Conservation (phyloP, 2,113 vertebrate genomes). For the Hyla sarda region DNA sequence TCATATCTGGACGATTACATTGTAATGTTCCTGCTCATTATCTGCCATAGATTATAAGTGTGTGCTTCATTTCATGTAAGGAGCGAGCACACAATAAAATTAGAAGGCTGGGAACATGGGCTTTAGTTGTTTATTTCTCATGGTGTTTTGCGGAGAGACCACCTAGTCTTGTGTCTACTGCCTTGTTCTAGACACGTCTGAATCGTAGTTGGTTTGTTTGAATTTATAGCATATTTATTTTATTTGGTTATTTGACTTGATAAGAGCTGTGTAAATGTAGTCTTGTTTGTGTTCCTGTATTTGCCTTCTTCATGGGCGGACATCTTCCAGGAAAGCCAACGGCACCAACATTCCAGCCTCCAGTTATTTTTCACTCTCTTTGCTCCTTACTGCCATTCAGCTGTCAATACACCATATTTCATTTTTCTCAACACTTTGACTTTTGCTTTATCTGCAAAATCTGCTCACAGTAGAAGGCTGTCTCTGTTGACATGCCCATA, state of each 20-base stretch:
- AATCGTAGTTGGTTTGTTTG: constrained; percentile 7
- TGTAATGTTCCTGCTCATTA: background rate
- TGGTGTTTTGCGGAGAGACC: constrained; percentile 8
- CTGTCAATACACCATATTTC: background rate
- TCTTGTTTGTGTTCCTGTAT: background rate
- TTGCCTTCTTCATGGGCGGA: background rate
- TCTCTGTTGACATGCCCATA: background rate
- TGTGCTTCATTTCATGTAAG: background rate
- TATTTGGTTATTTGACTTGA: background rate
- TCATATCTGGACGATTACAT: background rate
- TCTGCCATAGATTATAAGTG: background rate
- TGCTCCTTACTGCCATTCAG: background rate
- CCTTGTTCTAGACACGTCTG: constrained; percentile 5
- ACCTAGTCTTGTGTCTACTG: background rate
- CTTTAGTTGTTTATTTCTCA: constrained; percentile 15
- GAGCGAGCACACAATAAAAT: background rate
- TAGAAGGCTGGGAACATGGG: background rate
- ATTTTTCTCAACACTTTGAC: background rate
- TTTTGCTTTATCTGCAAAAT: background rate
- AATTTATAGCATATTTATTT: background rate
- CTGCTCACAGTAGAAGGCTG: background rate
- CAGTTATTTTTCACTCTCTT: background rate
- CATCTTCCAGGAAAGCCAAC: background rate
- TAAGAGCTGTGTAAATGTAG: background rate
- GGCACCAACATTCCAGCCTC: background rate